Conservation (phyloP, 2,113 vertebrate species). For the Spea multiplicata region DNA sequence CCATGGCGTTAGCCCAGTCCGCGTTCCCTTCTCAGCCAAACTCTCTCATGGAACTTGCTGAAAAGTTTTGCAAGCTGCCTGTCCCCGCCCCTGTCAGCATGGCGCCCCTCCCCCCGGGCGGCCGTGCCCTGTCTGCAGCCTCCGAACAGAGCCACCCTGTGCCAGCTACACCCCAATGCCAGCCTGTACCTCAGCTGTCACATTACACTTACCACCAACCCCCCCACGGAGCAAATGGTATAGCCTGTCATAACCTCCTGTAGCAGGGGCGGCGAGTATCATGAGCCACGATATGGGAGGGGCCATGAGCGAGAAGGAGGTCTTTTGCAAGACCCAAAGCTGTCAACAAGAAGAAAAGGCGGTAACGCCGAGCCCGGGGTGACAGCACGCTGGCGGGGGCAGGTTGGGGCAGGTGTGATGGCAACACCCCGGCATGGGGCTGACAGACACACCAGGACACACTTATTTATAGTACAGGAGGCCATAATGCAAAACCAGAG, state of each 20-base stretch:
- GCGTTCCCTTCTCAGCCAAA: background rate
- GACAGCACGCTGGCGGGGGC: too few species aligned
- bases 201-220: background rate
- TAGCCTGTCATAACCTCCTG: background rate
- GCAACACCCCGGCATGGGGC: too few species aligned
- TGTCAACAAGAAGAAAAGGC: too few species aligned
- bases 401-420: too few species aligned
- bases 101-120: background rate
- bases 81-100: background rate
- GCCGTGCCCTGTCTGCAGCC: background rate
- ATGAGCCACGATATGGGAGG: too few species aligned
- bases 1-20: conserved; percentile 55
- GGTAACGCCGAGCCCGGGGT: too few species aligned
- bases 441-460: too few species aligned
- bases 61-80: background rate
- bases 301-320: too few species aligned
- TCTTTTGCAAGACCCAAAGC: too few species aligned
- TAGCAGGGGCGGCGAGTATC: too few species aligned
- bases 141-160: background rate
- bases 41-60: conserved; percentile 9
- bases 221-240: background rate
- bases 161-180: background rate
- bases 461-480: too few species aligned
- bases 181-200: background rate
- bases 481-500: too few species aligned